Conservation (phyloP, 2,888 invertebrate species). For the Eupithecia pulchellata region DNA sequence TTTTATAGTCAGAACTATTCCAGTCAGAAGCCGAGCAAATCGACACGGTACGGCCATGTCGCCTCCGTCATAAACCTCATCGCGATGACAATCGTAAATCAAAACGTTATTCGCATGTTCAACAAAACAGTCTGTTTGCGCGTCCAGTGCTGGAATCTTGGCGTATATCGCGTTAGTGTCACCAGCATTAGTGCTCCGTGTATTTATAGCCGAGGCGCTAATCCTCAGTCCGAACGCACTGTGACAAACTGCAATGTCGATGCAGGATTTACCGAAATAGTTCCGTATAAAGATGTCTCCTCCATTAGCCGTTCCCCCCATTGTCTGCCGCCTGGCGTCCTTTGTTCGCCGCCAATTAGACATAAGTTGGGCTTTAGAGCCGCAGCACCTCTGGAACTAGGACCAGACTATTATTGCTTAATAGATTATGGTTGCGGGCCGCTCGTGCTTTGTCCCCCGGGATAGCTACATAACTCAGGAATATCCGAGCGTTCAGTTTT, state of each 20-base stretch:
- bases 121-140: slow-evolving; percentile 46
- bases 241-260: slow-evolving; percentile 49
- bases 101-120: slow-evolving; percentile 47
- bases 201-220: slow-evolving; percentile 67
- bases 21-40: slow-evolving; percentile 35
- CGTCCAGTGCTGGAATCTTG: slow-evolving; percentile 41
- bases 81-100: slow-evolving; percentile 51
- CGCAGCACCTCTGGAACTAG: slow-evolving; percentile 43
- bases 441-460: slow-evolving; percentile 60
- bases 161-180: slow-evolving; percentile 53
- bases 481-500: slow-evolving; percentile 50
- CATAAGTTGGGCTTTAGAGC: slow-evolving; percentile 45
- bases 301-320: slow-evolving; percentile 62
- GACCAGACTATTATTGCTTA: slow-evolving; percentile 62
- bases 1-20: slow-evolving; percentile 35
- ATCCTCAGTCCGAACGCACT: slow-evolving; percentile 52
- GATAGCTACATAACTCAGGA: slow-evolving; percentile 48
- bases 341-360: slow-evolving; percentile 76
- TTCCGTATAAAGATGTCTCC: slow-evolving; percentile 60
- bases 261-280: slow-evolving; percentile 47
- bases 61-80: slow-evolving; percentile 45
- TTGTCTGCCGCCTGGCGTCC: slow-evolving; percentile 63
- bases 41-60: slow-evolving; percentile 39
- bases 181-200: slow-evolving; percentile 58
- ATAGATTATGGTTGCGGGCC: slow-evolving; percentile 56